Percentiles rank a stretch among this genome's conserved stretches.
These are phyloP conservation scores for Pristis pectinata DNA, from an alignment of 2,797 vertebrate genomes.

Conservation along the genomic window DNA sequence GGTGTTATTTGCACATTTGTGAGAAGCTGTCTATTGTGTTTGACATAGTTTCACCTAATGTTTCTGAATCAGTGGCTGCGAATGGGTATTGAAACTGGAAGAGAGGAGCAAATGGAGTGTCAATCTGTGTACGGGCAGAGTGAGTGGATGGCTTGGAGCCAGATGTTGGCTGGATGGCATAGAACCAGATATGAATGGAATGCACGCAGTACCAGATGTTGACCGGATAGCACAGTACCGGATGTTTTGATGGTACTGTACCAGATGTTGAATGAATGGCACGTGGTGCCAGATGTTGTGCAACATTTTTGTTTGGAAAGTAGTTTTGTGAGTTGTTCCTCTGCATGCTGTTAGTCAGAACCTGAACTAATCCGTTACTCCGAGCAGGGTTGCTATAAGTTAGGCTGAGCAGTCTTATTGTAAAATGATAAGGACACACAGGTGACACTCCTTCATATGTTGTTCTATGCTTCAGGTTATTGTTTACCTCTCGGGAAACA, in stretches of 20 bases:
- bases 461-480: not conserved
- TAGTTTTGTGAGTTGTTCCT: not conserved
- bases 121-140: not conserved
- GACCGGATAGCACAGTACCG: no score
- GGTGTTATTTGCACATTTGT: slow-evolving; percentile 26
- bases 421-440: not conserved
- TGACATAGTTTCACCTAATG: not conserved
- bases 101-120: not conserved
- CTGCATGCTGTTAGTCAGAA: not conserved
- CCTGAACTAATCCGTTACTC: not conserved
- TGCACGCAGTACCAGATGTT: no score
- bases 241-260: no score
- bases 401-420: not conserved
- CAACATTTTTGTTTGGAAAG: not conserved
- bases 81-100: not conserved
- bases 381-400: no score
- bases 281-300: not conserved
- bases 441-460: not conserved
- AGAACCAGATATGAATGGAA: no score
- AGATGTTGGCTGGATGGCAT: no score
- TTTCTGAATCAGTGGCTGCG: not conserved
- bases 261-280: no score
- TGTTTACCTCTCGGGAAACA: not conserved
- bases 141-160: not conserved
- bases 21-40: not conserved